Evolutionary conservation across 2,888 invertebrate genomes (phyloP).

Genomic region (Danaus chrysippus): DNA sequence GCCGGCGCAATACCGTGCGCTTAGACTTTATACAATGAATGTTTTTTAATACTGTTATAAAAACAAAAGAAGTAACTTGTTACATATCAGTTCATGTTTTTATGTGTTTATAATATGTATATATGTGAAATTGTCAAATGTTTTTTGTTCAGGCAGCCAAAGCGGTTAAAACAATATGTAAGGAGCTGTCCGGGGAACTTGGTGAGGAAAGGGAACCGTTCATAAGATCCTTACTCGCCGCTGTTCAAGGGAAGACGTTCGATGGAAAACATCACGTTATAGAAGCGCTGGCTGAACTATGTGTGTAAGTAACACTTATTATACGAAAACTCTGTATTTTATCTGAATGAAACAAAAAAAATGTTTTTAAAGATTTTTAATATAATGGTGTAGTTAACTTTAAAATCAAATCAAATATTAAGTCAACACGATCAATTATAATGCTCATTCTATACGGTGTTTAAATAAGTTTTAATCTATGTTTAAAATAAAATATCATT

Average conservation of each 20-base stretch:
- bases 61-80: neutral
- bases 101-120: neutral
- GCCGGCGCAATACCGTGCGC: no score
- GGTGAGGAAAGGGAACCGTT: slow-evolving; percentile 82
- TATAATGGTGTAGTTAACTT: no score
- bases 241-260: slow-evolving; percentile 91
- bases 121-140: neutral
- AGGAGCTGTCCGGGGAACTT: slow-evolving; percentile 79
- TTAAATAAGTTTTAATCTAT: no score
- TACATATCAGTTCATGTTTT: neutral
- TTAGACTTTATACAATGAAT: no score
- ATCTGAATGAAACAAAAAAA: no score
- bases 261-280: slow-evolving; percentile 92
- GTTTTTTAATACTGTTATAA: no score
- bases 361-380: neutral
- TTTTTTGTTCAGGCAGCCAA: slow-evolving; percentile 82
- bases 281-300: slow-evolving; percentile 87
- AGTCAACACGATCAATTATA: no score
- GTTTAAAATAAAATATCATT: no score
- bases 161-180: slow-evolving; percentile 88
- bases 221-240: slow-evolving; percentile 82
- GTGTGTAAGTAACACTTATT: slow-evolving; percentile 78
- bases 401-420: no score
- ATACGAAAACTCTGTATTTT: neutral
- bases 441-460: no score